phyloP scores from a whole-genome alignment of 1,140 invertebrate species.

The Asbolus verrucosus region DNA sequence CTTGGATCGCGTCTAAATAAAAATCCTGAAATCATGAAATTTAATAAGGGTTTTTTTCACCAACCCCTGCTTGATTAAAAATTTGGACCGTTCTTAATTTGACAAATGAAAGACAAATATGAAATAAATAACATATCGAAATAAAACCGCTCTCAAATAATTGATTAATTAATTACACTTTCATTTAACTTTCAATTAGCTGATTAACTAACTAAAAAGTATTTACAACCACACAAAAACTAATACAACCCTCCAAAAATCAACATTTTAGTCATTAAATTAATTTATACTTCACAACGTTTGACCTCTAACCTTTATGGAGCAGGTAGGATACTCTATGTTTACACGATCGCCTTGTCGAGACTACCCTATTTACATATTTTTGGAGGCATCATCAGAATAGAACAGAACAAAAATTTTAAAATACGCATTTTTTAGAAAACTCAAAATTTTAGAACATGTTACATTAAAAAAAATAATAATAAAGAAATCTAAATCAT shows the following conservation, averaged over 20 bases:
- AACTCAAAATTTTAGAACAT: no score
- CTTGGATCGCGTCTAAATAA: slow-evolving; percentile 7
- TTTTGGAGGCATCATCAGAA: no score
- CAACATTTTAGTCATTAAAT: no score
- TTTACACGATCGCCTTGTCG: no score
- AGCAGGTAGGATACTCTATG: neutral
- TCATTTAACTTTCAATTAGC: slow-evolving; percentile 24
- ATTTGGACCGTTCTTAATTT: slow-evolving; percentile 21
- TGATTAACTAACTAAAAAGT: slow-evolving; percentile 14
- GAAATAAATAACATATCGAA: slow-evolving; percentile 7
- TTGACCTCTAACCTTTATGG: no score
- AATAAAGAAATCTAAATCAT: no score
- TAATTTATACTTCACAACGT: no score
- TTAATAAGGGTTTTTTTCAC: slow-evolving; percentile 8
- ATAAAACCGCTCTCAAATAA: neutral
- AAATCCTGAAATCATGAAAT: slow-evolving; percentile 5
- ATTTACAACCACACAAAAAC: neutral
- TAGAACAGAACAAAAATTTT: no score
- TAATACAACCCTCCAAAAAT: neutral
- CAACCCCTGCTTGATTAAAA: slow-evolving; percentile 29
- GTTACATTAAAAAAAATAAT: no score
- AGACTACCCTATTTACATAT: no score
- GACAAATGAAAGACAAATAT: slow-evolving; percentile 10
- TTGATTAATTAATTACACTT: slow-evolving; percentile 18
- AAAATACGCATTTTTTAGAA: no score